These are phyloP conservation scores for Ceriagrion tenellum DNA, from an alignment of 2,888 invertebrate genomes.

Conservation along the genomic window DNA sequence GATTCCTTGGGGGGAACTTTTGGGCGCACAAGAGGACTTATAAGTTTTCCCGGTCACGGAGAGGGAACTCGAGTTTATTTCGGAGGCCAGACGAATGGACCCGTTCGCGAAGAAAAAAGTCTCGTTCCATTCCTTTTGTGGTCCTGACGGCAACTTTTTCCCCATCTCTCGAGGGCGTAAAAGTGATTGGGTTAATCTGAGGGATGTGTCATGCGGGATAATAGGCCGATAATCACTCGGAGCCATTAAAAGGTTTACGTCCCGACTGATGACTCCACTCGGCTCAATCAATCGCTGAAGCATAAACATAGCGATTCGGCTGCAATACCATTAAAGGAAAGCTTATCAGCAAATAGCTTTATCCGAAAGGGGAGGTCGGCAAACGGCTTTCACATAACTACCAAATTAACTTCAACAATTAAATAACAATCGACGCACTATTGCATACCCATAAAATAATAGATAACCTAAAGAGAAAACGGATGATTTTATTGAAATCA, in stretches of 20 bases:
- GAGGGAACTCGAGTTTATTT: conserved; percentile 59
- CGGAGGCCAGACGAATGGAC: conserved; percentile 4
- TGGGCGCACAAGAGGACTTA: neutral
- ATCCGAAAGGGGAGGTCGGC: too few species aligned
- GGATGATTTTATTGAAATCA: too few species aligned
- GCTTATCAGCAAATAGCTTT: too few species aligned
- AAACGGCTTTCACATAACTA: too few species aligned
- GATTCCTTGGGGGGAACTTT: neutral
- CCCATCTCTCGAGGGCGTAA: neutral
- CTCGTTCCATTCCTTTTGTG: neutral
- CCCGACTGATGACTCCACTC: neutral
- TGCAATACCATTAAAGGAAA: too few species aligned
- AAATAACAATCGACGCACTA: too few species aligned
- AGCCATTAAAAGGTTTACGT: neutral
- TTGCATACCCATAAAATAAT: too few species aligned
- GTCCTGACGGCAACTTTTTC: conserved; percentile 17
- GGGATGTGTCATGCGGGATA: neutral
- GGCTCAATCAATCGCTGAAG: neutral
- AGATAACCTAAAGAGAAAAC: too few species aligned
- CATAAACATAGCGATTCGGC: too few species aligned
- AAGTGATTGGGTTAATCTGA: neutral
- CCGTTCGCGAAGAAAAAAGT: conserved; percentile 22
- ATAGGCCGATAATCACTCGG: neutral
- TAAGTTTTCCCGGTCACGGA: conserved; percentile 57
- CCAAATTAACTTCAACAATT: too few species aligned